These are phyloP conservation scores for Anableps anableps DNA, from an alignment of 2,797 vertebrate species.

Conservation along the genomic window DNA sequence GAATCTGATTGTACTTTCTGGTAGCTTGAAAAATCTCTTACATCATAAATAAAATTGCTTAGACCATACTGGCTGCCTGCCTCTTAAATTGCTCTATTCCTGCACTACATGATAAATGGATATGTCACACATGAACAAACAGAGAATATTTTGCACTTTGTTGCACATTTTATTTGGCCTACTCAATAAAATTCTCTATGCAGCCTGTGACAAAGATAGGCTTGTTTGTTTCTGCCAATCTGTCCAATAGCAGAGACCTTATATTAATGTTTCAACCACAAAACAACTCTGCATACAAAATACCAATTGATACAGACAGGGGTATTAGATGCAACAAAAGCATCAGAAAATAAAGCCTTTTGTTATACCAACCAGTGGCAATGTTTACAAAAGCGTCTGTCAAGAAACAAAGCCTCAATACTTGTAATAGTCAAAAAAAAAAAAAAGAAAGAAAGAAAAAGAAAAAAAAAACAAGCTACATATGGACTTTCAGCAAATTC, in stretches of 20 bases:
- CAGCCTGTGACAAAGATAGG: not conserved
- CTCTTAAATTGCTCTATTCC: not conserved
- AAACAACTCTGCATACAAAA: constrained; percentile 6
- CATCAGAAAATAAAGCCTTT: not conserved
- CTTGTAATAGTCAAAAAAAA: not conserved
- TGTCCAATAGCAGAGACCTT: not conserved
- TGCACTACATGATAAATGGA: not conserved
- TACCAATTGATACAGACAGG: not conserved
- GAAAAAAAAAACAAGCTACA: not conserved
- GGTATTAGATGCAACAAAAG: constrained; percentile 7
- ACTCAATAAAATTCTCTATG: not conserved
- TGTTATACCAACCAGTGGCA: not conserved
- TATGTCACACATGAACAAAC: not conserved
- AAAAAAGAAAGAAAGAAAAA: too few relatives aligned
- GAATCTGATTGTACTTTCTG: constrained; percentile 27
- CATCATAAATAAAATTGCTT: constrained; percentile 10
- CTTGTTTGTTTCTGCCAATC: constrained; percentile 11
- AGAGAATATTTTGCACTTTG: not conserved
- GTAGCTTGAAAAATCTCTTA: constrained; percentile 17
- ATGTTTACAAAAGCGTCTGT: constrained; percentile 2
- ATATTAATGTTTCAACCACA: not conserved
- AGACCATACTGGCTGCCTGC: not conserved
- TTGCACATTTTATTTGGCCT: not conserved
- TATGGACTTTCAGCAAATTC: not conserved
- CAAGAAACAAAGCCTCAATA: not conserved